A percentile compares a stretch with the other conserved stretches of the same genome.
phyloP scores from a whole-genome alignment of 2,113 vertebrate genomes.

The Psilopsiagon aurifrons region DNA sequence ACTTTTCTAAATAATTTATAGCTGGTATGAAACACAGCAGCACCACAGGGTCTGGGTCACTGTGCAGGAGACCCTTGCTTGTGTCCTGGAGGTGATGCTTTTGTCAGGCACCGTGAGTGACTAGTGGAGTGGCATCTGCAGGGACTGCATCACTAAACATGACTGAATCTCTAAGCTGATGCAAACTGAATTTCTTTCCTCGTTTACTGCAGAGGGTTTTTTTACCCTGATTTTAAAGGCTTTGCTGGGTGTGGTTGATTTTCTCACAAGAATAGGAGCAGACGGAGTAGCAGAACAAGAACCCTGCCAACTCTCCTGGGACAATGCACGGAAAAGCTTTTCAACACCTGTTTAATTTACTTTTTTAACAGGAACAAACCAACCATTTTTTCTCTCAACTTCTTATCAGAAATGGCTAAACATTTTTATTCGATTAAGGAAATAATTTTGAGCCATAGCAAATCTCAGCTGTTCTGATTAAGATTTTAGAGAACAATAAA shows the following conservation, averaged over 20 bases:
- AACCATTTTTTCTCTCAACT: not conserved
- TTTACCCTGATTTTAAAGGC: not conserved
- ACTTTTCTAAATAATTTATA: not conserved
- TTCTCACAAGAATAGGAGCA: not conserved
- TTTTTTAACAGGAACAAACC: not conserved
- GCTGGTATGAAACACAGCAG: not conserved
- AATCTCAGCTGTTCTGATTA: not conserved
- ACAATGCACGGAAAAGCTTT: not conserved
- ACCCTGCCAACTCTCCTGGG: not conserved
- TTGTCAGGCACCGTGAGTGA: not conserved
- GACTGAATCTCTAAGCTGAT: not conserved
- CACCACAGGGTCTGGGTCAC: not conserved
- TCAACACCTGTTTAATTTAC: not conserved
- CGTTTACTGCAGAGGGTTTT: not conserved
- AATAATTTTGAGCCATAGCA: not conserved
- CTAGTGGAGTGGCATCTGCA: not conserved
- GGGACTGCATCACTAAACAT: not conserved
- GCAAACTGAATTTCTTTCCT: not conserved
- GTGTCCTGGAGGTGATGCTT: not conserved
- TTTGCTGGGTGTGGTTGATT: not conserved
- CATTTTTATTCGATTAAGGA: not conserved
- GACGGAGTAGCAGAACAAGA: not conserved
- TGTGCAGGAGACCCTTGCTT: not conserved
- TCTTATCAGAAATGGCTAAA: not conserved
- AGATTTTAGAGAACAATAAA: not conserved